These are phyloP conservation scores for Ivindomyrus marchei DNA, from an alignment of 2,113 vertebrate species.

Conservation along the genomic window DNA sequence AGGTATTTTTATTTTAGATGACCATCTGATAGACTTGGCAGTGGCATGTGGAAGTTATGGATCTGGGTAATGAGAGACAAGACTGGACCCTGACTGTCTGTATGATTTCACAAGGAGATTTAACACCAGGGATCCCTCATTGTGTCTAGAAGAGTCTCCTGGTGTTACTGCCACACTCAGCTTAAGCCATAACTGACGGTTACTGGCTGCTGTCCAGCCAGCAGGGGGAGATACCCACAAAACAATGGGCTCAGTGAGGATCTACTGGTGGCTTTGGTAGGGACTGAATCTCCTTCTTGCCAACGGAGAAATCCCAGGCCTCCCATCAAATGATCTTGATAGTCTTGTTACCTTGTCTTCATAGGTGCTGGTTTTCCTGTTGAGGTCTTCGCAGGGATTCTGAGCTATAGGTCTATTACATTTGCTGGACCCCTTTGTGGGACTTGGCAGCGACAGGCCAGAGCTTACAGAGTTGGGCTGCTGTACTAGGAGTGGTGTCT, in stretches of 20 bases:
- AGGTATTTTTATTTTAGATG: neutral
- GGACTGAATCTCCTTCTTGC: constrained; percentile 43
- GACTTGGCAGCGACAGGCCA: constrained; percentile 39
- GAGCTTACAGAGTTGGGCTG: constrained; percentile 54
- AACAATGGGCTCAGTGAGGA: constrained; percentile 53
- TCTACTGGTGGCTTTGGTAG: constrained; percentile 53
- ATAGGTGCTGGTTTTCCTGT: neutral
- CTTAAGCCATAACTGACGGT: neutral
- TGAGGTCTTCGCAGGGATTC: neutral
- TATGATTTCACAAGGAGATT: neutral
- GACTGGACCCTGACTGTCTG: neutral
- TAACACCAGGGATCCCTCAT: neutral
- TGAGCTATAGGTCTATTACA: neutral
- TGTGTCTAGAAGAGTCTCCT: neutral
- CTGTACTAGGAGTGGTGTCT: constrained; percentile 45
- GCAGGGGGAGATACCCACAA: constrained; percentile 44
- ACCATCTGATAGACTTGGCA: neutral
- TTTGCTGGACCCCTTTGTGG: neutral
- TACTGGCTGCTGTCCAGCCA: constrained; percentile 33
- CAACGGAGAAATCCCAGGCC: constrained; percentile 49
- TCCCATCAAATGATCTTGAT: constrained; percentile 47
- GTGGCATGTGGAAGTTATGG: neutral
- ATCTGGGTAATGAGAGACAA: neutral
- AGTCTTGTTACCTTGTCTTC: neutral
- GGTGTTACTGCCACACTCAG: neutral